A percentile compares a stretch with the other conserved stretches of the same genome.
phyloP scores from a whole-genome alignment of 1,140 invertebrate species.

The Diorhabda elongata region DNA sequence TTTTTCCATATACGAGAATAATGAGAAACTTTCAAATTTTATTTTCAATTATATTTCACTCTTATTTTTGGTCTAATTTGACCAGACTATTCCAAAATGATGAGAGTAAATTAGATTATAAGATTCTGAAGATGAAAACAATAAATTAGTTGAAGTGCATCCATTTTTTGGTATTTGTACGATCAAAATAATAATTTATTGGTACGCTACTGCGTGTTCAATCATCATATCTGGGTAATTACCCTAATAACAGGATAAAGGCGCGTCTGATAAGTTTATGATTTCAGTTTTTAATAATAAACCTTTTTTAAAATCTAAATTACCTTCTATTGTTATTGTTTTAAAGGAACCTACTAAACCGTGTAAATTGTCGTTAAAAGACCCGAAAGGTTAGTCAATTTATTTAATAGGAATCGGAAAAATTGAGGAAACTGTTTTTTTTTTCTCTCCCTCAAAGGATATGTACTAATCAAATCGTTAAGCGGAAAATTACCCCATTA shows the following conservation, averaged over 20 bases:
- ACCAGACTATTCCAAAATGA: too few species aligned
- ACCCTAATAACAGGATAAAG: conserved; percentile 19
- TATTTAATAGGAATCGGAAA: conserved; percentile 6
- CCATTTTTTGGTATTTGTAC: too few species aligned
- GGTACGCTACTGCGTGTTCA: background rate
- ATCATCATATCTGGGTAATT: background rate
- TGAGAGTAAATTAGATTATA: too few species aligned
- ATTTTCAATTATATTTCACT: too few species aligned
- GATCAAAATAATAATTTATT: background rate
- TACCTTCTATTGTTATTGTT: conserved; percentile 18
- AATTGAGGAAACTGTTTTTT: conserved; percentile 18
- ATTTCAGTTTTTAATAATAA: conserved; percentile 24
- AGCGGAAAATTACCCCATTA: too few species aligned
- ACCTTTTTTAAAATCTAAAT: conserved; percentile 22
- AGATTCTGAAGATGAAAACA: too few species aligned
- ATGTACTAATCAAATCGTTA: background rate
- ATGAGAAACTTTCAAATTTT: too few species aligned
- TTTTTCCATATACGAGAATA: too few species aligned
- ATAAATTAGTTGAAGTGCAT: too few species aligned
- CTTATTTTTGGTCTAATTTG: too few species aligned
- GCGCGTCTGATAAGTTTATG: conserved; percentile 19
- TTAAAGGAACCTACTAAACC: conserved; percentile 12
- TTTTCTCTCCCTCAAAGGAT: background rate
- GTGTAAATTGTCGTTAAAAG: conserved; percentile 17
- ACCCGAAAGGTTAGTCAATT: conserved; percentile 12